These are phyloP conservation scores for Anguilla rostrata DNA, from an alignment of 2,113 vertebrate genomes.

Conservation along the genomic window DNA sequence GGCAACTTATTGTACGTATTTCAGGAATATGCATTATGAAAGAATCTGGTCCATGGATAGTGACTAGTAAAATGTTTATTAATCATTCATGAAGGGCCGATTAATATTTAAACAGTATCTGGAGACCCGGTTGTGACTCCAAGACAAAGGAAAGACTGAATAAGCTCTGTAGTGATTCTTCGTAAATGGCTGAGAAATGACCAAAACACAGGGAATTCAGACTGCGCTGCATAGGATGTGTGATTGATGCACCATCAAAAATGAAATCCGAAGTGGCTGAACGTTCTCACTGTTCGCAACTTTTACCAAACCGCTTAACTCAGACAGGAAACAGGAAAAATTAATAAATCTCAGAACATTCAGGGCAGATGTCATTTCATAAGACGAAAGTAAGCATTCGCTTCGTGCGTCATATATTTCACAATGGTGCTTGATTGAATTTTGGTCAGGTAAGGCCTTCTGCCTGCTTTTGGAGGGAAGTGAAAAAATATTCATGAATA, in stretches of 20 bases:
- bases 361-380: neutral
- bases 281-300: neutral
- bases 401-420: too few species aligned
- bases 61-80: neutral
- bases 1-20: neutral
- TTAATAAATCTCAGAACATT: neutral
- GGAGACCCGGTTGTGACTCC: neutral
- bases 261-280: neutral
- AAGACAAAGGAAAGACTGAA: neutral
- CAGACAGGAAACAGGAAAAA: neutral
- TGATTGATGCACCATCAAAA: neutral
- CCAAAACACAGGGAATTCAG: neutral
- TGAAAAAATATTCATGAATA: neutral
- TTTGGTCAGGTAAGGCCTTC: neutral
- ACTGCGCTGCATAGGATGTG: neutral
- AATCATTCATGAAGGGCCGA: conserved; percentile 22
- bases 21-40: conserved; percentile 19
- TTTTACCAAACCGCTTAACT: neutral
- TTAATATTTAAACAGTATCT: neutral
- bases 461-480: neutral
- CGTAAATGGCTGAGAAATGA: neutral
- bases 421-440: neutral
- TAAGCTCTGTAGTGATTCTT: neutral
- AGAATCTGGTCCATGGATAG: neutral
- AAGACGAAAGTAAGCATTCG: too few species aligned